Evolutionary conservation across 2,888 invertebrate species (phyloP).

Genomic region (Parnassius smintheus): DNA sequence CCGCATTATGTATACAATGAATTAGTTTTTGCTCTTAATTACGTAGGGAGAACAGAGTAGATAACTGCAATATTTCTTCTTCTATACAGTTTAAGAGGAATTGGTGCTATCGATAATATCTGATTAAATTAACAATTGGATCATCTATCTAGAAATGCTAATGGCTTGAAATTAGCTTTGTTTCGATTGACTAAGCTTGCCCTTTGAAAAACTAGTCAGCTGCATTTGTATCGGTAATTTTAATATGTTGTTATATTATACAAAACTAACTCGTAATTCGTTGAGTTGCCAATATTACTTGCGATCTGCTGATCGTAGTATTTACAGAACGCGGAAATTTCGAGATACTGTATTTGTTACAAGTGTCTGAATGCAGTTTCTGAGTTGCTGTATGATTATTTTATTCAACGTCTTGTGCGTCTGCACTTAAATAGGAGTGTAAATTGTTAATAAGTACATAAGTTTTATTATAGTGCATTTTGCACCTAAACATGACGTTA

Average conservation of each 20-base stretch:
- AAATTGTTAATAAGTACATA: no score
- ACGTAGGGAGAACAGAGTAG: constrained; percentile 1
- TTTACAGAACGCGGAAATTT: background rate
- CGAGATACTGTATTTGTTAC: background rate
- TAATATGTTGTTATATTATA: no score
- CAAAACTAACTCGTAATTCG: no score
- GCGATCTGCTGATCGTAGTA: background rate
- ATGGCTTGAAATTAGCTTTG: background rate
- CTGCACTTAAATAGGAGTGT: no score
- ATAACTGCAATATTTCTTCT: background rate
- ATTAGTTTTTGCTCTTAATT: constrained; percentile 14
- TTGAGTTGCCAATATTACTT: background rate
- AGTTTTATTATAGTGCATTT: no score
- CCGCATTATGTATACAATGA: constrained; percentile 13
- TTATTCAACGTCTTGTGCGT: no score
- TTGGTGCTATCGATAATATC: constrained; percentile 1
- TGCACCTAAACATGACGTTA: no score
- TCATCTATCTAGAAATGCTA: background rate
- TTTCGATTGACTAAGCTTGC: background rate
- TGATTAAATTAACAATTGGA: constrained; percentile 13
- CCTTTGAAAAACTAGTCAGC: background rate
- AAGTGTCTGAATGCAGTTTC: no score
- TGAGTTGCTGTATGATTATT: no score
- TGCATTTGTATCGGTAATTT: no score
- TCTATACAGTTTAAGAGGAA: background rate